These are phyloP conservation scores for Tenthredo scrophulariae DNA, from an alignment of 2,888 invertebrate genomes.

Conservation along the genomic window DNA sequence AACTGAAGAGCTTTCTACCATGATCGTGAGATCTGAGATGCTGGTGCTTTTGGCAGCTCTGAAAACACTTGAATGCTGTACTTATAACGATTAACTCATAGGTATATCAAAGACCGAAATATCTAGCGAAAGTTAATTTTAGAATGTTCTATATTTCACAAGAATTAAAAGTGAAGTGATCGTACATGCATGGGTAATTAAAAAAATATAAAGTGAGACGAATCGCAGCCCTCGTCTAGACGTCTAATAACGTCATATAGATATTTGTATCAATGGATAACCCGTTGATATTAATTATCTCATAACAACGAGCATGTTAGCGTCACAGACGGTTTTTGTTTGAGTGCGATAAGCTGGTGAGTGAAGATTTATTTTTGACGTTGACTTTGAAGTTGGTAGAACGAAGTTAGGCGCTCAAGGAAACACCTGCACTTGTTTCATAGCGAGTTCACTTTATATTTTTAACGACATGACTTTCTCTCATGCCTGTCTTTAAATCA, in stretches of 20 bases:
- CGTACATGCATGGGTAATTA: not conserved
- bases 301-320: not conserved
- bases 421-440: slow-evolving; percentile 12
- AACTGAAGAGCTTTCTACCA: not conserved
- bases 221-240: not conserved
- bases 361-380: slow-evolving; percentile 42
- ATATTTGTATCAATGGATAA: not conserved
- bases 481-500: not conserved
- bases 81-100: not conserved
- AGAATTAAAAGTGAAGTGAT: slow-evolving; percentile 29
- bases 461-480: slow-evolving; percentile 22
- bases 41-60: slow-evolving; percentile 1
- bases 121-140: slow-evolving; percentile 30
- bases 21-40: not conserved
- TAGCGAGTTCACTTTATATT: not conserved
- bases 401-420: not conserved
- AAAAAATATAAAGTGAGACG: slow-evolving; percentile 5
- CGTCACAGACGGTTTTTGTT: slow-evolving; percentile 32
- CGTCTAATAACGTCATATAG: slow-evolving; percentile 3
- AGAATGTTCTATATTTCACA: slow-evolving; percentile 10
- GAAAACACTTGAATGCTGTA: slow-evolving; percentile 1
- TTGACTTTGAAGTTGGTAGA: slow-evolving; percentile 23
- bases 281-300: slow-evolving; percentile 23
- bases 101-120: not conserved
- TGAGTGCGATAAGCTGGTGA: slow-evolving; percentile 33